Evolutionary conservation across 2,888 invertebrate species (phyloP).

Genomic region (Pelosia muscerda): DNA sequence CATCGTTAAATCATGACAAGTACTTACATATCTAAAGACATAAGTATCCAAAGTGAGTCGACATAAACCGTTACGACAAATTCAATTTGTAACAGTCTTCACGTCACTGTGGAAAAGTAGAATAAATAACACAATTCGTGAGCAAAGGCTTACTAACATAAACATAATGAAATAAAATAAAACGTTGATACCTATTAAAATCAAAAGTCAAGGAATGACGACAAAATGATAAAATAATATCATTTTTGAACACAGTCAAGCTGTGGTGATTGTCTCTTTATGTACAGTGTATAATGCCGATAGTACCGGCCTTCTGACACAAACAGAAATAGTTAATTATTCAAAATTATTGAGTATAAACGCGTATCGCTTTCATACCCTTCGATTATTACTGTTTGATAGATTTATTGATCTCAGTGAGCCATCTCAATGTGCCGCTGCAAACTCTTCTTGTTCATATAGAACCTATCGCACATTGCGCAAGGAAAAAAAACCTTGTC

Average conservation of each 20-base stretch:
- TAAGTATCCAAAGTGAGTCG: conserved; percentile 50
- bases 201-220: conserved; percentile 69
- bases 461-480: conserved; percentile 86
- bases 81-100: conserved; percentile 62
- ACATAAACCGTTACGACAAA: conserved; percentile 59
- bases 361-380: conserved; percentile 38
- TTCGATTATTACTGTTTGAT: conserved; percentile 33
- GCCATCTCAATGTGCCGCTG: conserved; percentile 85
- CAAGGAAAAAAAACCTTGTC: conserved; percentile 87
- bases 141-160: conserved; percentile 72
- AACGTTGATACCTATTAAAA: conserved; percentile 56
- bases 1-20: conserved; percentile 65
- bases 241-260: conserved; percentile 42
- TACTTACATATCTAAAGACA: conserved; percentile 60
- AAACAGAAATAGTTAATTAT: conserved; percentile 26
- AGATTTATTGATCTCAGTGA: conserved; percentile 63
- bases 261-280: conserved; percentile 37
- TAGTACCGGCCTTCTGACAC: conserved; percentile 30
- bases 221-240: conserved; percentile 53
- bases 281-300: conserved; percentile 43
- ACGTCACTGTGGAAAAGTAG: conserved; percentile 63
- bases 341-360: conserved; percentile 36
- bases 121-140: conserved; percentile 79
- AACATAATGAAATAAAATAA: conserved; percentile 53
- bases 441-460: conserved; percentile 85